phyloP scores from a whole-genome alignment of 2,888 invertebrate species.

The Noctua fimbriata region DNA sequence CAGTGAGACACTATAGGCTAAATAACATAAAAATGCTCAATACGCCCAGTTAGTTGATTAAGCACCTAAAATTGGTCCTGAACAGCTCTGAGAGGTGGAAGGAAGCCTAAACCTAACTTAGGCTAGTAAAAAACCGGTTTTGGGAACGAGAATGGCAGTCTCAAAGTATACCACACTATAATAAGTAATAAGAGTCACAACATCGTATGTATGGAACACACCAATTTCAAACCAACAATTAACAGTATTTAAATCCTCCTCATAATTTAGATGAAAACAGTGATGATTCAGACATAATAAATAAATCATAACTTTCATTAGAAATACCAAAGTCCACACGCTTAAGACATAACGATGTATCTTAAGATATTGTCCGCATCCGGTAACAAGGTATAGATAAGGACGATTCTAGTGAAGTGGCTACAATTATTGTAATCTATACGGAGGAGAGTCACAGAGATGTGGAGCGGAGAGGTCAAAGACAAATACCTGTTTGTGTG shows the following conservation, averaged over 20 bases:
- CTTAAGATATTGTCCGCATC: slow-evolving; percentile 33
- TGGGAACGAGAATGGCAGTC: background rate
- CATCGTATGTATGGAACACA: background rate
- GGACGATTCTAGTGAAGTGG: background rate
- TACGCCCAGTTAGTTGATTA: background rate
- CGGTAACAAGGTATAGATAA: slow-evolving; percentile 45
- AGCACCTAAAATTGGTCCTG: background rate
- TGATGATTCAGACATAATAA: slow-evolving; percentile 16
- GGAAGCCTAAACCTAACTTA: background rate
- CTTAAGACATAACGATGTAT: slow-evolving; percentile 10
- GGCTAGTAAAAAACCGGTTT: background rate
- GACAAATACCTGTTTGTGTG: slow-evolving; percentile 11
- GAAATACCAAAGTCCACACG: slow-evolving; percentile 39
- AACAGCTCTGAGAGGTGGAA: background rate
- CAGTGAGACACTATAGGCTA: too few relatives aligned
- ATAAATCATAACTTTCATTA: slow-evolving; percentile 37
- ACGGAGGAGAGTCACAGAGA: slow-evolving; percentile 1
- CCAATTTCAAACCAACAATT: background rate
- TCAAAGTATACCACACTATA: background rate
- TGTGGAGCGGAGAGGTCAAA: slow-evolving; percentile 13
- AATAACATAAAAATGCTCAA: background rate
- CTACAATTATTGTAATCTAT: slow-evolving; percentile 32
- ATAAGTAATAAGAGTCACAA: background rate
- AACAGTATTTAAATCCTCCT: background rate
- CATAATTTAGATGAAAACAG: slow-evolving; percentile 16